phyloP scores from a whole-genome alignment of 1,140 invertebrate species.

The Sycobia sp. region DNA sequence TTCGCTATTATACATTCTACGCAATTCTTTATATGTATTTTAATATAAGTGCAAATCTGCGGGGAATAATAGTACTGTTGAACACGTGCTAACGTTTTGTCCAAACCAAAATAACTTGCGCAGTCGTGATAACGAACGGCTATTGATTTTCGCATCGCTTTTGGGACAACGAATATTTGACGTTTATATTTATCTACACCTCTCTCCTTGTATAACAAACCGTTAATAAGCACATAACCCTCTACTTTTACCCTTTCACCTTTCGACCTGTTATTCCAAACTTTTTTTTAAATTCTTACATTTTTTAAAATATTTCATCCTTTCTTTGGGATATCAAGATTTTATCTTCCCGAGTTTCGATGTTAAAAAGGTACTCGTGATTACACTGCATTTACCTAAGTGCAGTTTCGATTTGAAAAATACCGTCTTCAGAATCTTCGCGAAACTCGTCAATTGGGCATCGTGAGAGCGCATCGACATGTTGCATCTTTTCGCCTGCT shows the following conservation, averaged over 20 bases:
- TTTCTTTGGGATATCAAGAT: conserved; percentile 27
- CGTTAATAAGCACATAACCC: conserved; percentile 19
- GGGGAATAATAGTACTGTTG: conserved; percentile 32
- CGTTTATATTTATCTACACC: neutral
- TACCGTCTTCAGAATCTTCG: no score
- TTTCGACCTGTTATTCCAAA: neutral
- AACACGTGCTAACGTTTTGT: conserved; percentile 22
- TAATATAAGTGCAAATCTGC: conserved; percentile 18
- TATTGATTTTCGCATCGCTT: conserved; percentile 21
- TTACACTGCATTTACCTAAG: neutral
- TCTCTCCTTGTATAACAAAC: neutral
- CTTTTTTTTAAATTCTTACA: conserved; percentile 18
- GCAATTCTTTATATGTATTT: conserved; percentile 10
- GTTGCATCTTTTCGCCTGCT: neutral
- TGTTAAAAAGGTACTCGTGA: neutral
- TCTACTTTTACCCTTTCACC: conserved; percentile 11
- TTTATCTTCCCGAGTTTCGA: neutral
- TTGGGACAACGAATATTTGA: conserved; percentile 23
- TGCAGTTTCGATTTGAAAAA: no score
- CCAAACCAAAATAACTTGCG: conserved; percentile 22
- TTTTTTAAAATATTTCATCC: conserved; percentile 17
- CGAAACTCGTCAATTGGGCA: no score
- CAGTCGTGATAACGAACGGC: conserved; percentile 29
- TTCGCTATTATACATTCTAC: conserved; percentile 15
- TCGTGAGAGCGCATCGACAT: neutral